A percentile compares a stretch with the other conserved stretches of the same genome.
phyloP scores from a whole-genome alignment of 2,888 invertebrate species.

The Archips crataeganus region DNA sequence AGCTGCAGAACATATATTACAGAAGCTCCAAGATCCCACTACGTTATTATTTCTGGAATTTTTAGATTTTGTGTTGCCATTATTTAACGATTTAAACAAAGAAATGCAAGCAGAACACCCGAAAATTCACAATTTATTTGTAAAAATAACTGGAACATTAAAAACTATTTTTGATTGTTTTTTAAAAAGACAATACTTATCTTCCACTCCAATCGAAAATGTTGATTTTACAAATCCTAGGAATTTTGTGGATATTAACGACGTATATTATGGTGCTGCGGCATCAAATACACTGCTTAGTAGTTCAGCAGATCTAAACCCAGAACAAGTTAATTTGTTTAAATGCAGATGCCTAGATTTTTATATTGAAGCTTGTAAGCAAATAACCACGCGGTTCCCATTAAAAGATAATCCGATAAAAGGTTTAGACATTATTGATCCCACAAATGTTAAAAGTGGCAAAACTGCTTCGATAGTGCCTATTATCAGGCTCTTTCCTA shows the following conservation, averaged over 20 bases:
- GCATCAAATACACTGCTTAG: not conserved
- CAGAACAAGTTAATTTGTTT: conserved; percentile 1
- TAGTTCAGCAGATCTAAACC: not conserved
- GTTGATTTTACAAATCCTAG: conserved; percentile 46
- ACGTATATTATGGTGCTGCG: not conserved
- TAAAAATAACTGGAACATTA: conserved; percentile 44
- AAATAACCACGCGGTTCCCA: conserved; percentile 32
- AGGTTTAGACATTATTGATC: conserved; percentile 40
- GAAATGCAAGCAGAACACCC: conserved; percentile 45
- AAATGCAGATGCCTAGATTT: not conserved
- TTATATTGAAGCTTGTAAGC: conserved; percentile 6
- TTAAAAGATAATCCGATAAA: conserved; percentile 44
- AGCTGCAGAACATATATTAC: conserved; percentile 24
- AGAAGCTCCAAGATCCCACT: conserved; percentile 36
- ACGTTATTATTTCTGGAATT: conserved; percentile 45
- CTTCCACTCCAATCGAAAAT: conserved; percentile 46
- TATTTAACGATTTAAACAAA: conserved; percentile 44
- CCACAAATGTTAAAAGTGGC: conserved; percentile 40
- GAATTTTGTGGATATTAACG: not conserved
- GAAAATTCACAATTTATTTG: conserved; percentile 45
- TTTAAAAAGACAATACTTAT: conserved; percentile 46
- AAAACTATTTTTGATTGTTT: conserved; percentile 52
- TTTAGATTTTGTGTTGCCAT: conserved; percentile 46
- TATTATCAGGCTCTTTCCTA: conserved; percentile 28
- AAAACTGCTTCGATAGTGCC: conserved; percentile 30